These are phyloP conservation scores for Saturnia pavonia DNA, from an alignment of 2,888 invertebrate genomes.

Conservation along the genomic window DNA sequence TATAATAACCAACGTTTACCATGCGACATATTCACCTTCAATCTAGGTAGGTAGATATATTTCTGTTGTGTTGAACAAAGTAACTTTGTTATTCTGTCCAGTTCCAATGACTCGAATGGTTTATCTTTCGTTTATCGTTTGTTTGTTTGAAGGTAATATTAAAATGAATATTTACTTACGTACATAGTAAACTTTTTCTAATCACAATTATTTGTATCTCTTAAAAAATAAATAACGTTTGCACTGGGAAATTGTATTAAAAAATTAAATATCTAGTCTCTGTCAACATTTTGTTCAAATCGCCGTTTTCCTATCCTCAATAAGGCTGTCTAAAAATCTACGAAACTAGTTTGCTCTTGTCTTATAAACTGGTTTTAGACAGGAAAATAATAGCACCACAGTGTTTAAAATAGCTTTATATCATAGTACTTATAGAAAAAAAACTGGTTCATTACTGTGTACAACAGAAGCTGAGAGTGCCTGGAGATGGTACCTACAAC, in stretches of 20 bases:
- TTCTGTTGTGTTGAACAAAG: neutral
- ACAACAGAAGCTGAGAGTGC: conserved; percentile 27
- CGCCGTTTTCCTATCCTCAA: neutral
- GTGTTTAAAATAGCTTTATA: conserved; percentile 32
- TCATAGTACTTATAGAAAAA: conserved; percentile 27
- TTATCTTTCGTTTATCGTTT: neutral
- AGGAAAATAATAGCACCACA: conserved; percentile 24
- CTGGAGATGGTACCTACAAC: neutral
- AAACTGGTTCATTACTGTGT: conserved; percentile 27
- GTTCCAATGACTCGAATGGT: neutral
- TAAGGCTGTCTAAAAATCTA: neutral
- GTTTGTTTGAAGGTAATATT: neutral
- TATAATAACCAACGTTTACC: neutral
- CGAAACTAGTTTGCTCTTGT: conserved; percentile 7
- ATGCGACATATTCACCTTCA: neutral
- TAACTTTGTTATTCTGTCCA: neutral
- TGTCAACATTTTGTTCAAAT: neutral
- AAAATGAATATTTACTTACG: neutral
- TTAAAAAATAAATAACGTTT: neutral
- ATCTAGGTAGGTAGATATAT: neutral
- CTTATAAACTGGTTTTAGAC: neutral
- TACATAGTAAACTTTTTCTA: neutral
- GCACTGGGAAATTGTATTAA: neutral
- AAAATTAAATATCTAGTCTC: neutral
- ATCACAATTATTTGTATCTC: neutral